A percentile compares a stretch with the other conserved stretches of the same genome.
These are phyloP conservation scores for Chelonia mydas DNA, from an alignment of 2,797 vertebrate genomes.

Conservation along the genomic window DNA sequence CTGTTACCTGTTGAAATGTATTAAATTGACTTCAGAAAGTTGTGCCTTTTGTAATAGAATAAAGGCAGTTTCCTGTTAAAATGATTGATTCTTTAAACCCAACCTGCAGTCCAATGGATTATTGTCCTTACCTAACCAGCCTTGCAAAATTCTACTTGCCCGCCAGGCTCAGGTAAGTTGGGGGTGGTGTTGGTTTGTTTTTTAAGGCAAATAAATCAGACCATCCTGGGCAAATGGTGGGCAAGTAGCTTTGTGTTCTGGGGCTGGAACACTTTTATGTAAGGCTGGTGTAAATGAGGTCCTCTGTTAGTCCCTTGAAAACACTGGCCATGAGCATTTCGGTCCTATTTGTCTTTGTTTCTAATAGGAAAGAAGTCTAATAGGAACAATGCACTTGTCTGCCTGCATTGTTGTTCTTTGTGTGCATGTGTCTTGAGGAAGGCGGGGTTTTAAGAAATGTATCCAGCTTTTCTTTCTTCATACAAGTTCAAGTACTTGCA, in stretches of 20 bases:
- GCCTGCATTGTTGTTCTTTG: accelerated
- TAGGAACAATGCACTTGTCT: too few species aligned
- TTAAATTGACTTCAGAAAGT: neutral
- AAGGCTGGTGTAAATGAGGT: neutral
- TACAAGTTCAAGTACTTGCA: neutral
- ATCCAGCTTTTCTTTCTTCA: accelerated
- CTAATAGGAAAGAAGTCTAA: accelerated
- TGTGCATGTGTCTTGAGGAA: too few species aligned
- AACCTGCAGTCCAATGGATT: accelerated
- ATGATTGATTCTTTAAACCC: neutral
- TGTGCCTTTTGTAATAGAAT: constrained; percentile 50
- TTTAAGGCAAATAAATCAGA: neutral
- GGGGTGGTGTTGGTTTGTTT: neutral
- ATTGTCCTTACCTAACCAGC: accelerated
- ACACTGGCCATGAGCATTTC: accelerated
- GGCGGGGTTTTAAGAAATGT: accelerated
- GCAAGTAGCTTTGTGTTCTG: neutral
- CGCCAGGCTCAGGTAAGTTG: neutral
- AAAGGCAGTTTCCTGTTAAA: constrained; percentile 16
- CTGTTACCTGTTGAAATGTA: accelerated
- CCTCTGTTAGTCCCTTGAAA: neutral
- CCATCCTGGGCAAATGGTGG: neutral
- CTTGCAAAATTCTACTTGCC: neutral
- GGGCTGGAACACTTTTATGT: neutral
- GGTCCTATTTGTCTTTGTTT: neutral